Percentiles rank a stretch among this genome's conserved stretches.
Evolutionary conservation across 64 coral and sea anemone species (phyloP).

Genomic region (Acropora tenuis): DNA sequence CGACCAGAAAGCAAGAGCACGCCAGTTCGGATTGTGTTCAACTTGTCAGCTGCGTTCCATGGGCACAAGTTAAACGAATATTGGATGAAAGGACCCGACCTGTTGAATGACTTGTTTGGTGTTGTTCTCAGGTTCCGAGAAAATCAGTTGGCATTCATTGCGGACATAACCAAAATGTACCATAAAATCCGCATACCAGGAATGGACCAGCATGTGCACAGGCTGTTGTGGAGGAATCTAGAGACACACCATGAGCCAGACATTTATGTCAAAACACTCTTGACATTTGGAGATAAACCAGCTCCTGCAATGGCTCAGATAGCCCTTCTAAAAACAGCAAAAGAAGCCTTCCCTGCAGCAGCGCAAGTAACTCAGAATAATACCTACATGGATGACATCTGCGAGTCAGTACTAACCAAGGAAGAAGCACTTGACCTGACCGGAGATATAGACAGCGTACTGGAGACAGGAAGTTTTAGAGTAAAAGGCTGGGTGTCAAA

Average conservation of each 20-base stretch:
- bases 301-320: slow-evolving; percentile 68
- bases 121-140: slow-evolving; percentile 70
- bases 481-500: slow-evolving; percentile 59
- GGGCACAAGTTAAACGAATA: slow-evolving; percentile 60
- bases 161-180: slow-evolving; percentile 80
- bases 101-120: slow-evolving; percentile 78
- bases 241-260: slow-evolving; percentile 46
- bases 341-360: slow-evolving; percentile 51
- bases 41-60: slow-evolving; percentile 60
- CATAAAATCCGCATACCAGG: slow-evolving; percentile 70
- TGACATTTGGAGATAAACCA: slow-evolving; percentile 73
- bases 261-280: slow-evolving; percentile 61
- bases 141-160: slow-evolving; percentile 55
- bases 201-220: slow-evolving; percentile 60
- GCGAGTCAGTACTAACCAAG: slow-evolving; percentile 16
- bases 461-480: slow-evolving; percentile 25
- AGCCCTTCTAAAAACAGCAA: slow-evolving; percentile 64
- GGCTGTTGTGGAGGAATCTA: slow-evolving; percentile 65
- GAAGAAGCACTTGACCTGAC: slow-evolving; percentile 19
- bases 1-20: slow-evolving; percentile 52
- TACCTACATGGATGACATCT: slow-evolving; percentile 72
- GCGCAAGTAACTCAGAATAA: slow-evolving; percentile 52
- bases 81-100: slow-evolving; percentile 55
- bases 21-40: slow-evolving; percentile 64
- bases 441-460: slow-evolving; percentile 35